A percentile compares a stretch with the other conserved stretches of the same genome.
Evolutionary conservation across 2,797 vertebrate genomes (phyloP).

Genomic region (Lateolabrax maculatus): DNA sequence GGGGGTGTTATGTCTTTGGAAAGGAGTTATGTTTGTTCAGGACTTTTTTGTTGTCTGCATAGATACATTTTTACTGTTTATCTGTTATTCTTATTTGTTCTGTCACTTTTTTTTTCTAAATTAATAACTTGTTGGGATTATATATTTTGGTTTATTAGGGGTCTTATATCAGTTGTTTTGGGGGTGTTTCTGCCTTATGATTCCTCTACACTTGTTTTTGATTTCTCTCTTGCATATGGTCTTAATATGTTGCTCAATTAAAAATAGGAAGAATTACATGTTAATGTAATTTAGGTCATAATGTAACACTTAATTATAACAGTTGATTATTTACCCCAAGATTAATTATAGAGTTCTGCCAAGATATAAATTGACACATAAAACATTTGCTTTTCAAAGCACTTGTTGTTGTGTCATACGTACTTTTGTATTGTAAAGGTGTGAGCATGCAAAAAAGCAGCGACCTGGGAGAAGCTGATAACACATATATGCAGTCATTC

Average conservation of each 20-base stretch:
- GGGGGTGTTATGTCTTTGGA: slow-evolving; percentile 5
- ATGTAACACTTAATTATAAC: slow-evolving; percentile 18
- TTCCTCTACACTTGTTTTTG: background rate
- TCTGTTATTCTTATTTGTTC: slow-evolving; percentile 34
- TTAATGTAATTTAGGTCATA: slow-evolving; percentile 16
- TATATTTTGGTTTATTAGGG: slow-evolving; percentile 36
- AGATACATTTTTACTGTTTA: slow-evolving; percentile 39
- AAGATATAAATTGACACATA: slow-evolving; percentile 11
- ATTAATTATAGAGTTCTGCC: slow-evolving; percentile 11
- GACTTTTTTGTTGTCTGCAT: slow-evolving; percentile 28
- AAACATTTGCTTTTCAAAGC: slow-evolving; percentile 16
- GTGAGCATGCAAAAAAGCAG: slow-evolving; percentile 21
- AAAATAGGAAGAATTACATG: slow-evolving; percentile 11
- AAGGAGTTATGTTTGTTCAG: slow-evolving; percentile 12
- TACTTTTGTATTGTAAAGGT: slow-evolving; percentile 23
- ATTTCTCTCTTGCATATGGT: slow-evolving; percentile 28
- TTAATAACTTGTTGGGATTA: slow-evolving; percentile 42
- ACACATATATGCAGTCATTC: slow-evolving; percentile 18
- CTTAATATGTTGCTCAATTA: slow-evolving; percentile 42
- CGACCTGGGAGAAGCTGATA: slow-evolving; percentile 16
- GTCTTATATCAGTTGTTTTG: slow-evolving; percentile 5
- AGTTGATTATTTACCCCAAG: slow-evolving; percentile 5
- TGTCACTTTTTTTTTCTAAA: slow-evolving; percentile 39
- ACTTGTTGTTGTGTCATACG: slow-evolving; percentile 7
- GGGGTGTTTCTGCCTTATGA: slow-evolving; percentile 51